Base-by-base conservation (phyloP, 2,797 vertebrate species). In the Syngnathus acus region DNA sequence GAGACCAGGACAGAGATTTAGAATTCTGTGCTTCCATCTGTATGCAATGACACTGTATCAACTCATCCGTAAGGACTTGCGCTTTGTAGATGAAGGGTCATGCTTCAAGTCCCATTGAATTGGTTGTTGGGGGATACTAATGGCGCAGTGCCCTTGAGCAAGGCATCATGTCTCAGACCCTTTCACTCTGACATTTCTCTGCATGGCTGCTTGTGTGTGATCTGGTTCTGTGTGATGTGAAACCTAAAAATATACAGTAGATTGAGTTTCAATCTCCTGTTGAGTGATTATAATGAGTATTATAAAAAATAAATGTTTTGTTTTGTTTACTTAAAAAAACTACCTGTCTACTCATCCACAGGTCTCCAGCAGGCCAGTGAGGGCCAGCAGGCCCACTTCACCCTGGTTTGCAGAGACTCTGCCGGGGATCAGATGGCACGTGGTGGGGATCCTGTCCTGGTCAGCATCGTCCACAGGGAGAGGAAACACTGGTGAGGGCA, bases 381-480 rank as follows among this genome's bases (percentile, higher is more conserved):
- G 79, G 93, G 89, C 8, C 88, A 94, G 82, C 77, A 23, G 50
- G 80, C 87, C 6, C 82, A 79, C 65, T 96, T 98, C 85, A 92
- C 86, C 17, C 77, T 98, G 77, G 75, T 94, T 62, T 97, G 93
- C 75, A 86, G 89, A 67, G 92, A 95, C 69, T 70, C 89, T 0
- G 55, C 69, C 0, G 94, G 94, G 45, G 88, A 95, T 74, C 87
- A 45, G 78, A 69, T 94, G 88, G 70, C 77, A 0, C 80, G 71
- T 45, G 95, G 95, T 54, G 95, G 95, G 60, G 94, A 94, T 19
- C 72, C 87, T 0, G 78, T 96, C 62, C 66, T 70, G 7, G 92
- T 96, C 72, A 92, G 90, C 68, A 83, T 98, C 23, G 80, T 90
- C 43, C 92, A 95, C 76, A 93, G 83, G 68, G 92, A 93, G 53